Percentiles rank a stretch among this genome's conserved stretches.
Evolutionary conservation across 2,888 invertebrate genomes (phyloP).

Genomic region (Gnatocerus cornutus): DNA sequence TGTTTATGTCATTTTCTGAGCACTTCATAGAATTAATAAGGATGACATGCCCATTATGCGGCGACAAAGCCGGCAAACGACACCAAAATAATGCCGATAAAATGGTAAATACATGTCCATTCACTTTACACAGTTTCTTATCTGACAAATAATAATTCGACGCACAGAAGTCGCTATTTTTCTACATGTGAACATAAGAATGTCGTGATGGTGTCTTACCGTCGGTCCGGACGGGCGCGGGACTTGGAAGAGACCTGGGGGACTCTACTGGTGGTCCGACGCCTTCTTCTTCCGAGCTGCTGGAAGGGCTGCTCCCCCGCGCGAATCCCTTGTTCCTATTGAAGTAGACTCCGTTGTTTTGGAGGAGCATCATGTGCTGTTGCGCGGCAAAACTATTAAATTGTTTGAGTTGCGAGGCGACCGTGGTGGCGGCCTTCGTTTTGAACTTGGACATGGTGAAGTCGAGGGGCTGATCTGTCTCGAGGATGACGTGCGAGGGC

Average conservation of each 20-base stretch:
- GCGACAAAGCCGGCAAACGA: no score
- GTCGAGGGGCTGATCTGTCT: conserved; percentile 80
- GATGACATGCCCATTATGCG: no score
- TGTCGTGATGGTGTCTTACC: conserved; percentile 64
- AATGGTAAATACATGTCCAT: no score
- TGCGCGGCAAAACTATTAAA: conserved; percentile 64
- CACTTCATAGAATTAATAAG: no score
- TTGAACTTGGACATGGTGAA: conserved; percentile 80
- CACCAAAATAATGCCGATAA: no score
- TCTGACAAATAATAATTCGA: no score
- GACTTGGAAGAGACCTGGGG: conserved; percentile 68
- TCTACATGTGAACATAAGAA: background rate
- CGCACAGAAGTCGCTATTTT: background rate
- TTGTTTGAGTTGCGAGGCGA: conserved; percentile 68
- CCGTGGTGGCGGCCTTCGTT: conserved; percentile 66
- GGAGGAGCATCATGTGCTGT: conserved; percentile 69
- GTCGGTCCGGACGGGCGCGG: conserved; percentile 67
- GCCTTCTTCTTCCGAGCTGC: conserved; percentile 71
- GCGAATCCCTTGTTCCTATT: conserved; percentile 66
- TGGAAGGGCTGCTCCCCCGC: conserved; percentile 68
- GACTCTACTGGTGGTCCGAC: conserved; percentile 67
- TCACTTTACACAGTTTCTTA: no score
- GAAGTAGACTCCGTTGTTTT: conserved; percentile 69
- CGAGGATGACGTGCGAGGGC: conserved; percentile 70
- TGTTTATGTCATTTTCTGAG: no score